Percentiles rank a stretch among this genome's conserved stretches.
phyloP scores from a whole-genome alignment of 2,888 invertebrate genomes.

The Cephus nigrinus region DNA sequence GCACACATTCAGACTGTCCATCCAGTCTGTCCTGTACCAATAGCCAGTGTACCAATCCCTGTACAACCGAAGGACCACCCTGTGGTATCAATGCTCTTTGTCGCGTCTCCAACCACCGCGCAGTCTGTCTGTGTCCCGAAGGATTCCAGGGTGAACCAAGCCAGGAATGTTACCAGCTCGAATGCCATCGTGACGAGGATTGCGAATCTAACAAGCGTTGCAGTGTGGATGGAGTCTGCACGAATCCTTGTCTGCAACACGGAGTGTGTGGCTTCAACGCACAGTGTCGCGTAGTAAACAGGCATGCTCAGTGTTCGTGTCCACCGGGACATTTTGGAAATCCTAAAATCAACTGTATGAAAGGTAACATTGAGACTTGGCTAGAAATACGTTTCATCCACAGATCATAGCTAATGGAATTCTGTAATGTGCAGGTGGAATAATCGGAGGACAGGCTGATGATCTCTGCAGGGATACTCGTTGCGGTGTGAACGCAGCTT shows the following conservation, averaged over 20 bases:
- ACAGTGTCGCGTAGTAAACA: conserved; percentile 82
- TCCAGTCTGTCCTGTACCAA: conserved; percentile 80
- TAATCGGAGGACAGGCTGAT: conserved; percentile 61
- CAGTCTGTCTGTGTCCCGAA: conserved; percentile 88
- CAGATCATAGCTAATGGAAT: background rate
- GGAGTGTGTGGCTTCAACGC: conserved; percentile 87
- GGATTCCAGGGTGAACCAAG: conserved; percentile 86
- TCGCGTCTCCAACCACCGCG: conserved; percentile 81
- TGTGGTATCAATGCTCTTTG: conserved; percentile 88
- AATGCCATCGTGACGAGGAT: conserved; percentile 81
- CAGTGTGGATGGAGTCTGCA: conserved; percentile 76
- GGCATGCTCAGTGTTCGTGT: conserved; percentile 82
- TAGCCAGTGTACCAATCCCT: conserved; percentile 78
- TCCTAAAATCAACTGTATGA: conserved; percentile 76
- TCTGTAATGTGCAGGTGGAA: conserved; percentile 63
- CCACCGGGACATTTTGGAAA: conserved; percentile 81
- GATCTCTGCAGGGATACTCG: conserved; percentile 83
- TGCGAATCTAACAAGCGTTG: conserved; percentile 84
- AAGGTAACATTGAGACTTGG: conserved; percentile 57
- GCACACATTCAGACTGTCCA: conserved; percentile 82
- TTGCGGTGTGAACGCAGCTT: conserved; percentile 87
- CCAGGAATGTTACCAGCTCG: conserved; percentile 79
- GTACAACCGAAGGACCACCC: conserved; percentile 72
- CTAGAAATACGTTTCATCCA: background rate
- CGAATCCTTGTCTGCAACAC: conserved; percentile 82